Evolutionary conservation across 2,113 vertebrate genomes (phyloP).

Genomic region (Myotis brandtii): DNA sequence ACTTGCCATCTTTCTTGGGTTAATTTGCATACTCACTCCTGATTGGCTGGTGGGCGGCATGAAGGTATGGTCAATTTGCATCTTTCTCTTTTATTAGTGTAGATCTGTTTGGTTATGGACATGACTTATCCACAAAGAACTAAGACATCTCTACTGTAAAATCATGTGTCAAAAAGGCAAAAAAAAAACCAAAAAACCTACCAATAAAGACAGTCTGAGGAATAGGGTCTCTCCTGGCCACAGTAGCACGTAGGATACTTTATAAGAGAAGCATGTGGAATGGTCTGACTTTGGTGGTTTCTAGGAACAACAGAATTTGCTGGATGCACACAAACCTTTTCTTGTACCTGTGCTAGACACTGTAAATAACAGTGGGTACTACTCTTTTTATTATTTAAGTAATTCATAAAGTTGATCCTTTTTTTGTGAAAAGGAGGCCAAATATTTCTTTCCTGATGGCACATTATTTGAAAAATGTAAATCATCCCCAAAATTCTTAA

Average conservation of each 20-base stretch:
- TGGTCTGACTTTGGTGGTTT: not conserved
- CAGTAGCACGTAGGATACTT: not conserved
- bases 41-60: too few species aligned
- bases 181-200: not conserved
- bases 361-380: not conserved
- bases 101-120: not conserved
- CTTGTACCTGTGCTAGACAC: not conserved
- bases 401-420: not conserved
- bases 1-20: too few species aligned
- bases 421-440: not conserved
- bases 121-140: not conserved
- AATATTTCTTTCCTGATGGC: not conserved
- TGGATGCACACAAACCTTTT: not conserved
- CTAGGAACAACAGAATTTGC: not conserved
- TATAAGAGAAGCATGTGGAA: not conserved
- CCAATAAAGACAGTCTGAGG: not conserved
- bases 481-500: not conserved
- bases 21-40: too few species aligned
- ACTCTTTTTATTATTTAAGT: not conserved
- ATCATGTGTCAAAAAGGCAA: not conserved
- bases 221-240: not conserved
- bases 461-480: slow-evolving; percentile 11
- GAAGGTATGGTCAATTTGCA: too few species aligned
- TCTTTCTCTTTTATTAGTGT: too few species aligned
- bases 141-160: not conserved